Evolutionary conservation across 2,888 invertebrate genomes (phyloP).

Genomic region (Koerneria pararmatus): DNA sequence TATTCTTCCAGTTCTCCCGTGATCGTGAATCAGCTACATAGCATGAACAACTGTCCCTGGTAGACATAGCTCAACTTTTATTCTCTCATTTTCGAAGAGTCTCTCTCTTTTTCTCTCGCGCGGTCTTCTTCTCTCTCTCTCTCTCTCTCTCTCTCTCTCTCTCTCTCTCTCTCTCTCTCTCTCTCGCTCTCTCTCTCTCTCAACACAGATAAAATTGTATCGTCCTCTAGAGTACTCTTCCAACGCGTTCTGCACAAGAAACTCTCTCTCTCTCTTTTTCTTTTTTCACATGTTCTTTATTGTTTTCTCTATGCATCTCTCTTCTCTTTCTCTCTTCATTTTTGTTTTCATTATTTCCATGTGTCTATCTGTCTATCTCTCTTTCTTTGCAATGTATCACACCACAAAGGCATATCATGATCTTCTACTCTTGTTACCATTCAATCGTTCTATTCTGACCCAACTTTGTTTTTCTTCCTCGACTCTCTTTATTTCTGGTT

Average conservation of each 20-base stretch:
- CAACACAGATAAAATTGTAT: too few species aligned
- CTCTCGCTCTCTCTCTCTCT: constrained; percentile 20
- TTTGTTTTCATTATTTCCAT: constrained; percentile 21
- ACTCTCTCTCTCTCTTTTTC: constrained; percentile 16
- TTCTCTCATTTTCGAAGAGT: neutral
- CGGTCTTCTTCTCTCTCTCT: constrained; percentile 7
- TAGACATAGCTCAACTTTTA: too few species aligned
- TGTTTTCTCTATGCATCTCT: constrained; percentile 14
- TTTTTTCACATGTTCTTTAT: constrained; percentile 8
- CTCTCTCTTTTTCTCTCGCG: constrained; percentile 18
- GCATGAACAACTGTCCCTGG: too few species aligned
- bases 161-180: constrained; percentile 8
- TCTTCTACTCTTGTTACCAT: too few species aligned
- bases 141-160: neutral
- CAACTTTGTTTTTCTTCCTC: too few species aligned
- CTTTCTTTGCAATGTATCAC: constrained; percentile 5
- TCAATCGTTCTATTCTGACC: too few species aligned
- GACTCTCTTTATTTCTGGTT: too few species aligned
- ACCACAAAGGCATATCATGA: neutral
- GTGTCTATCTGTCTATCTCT: too few species aligned
- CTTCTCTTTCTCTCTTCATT: constrained; percentile 17
- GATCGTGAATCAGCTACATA: too few species aligned
- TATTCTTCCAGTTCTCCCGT: too few species aligned
- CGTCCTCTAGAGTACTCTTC: too few species aligned
- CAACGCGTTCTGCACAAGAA: too few species aligned